A percentile compares a stretch with the other conserved stretches of the same genome.
Evolutionary conservation across 2,113 vertebrate species (phyloP).

Genomic region (Takifugu bimaculatus): DNA sequence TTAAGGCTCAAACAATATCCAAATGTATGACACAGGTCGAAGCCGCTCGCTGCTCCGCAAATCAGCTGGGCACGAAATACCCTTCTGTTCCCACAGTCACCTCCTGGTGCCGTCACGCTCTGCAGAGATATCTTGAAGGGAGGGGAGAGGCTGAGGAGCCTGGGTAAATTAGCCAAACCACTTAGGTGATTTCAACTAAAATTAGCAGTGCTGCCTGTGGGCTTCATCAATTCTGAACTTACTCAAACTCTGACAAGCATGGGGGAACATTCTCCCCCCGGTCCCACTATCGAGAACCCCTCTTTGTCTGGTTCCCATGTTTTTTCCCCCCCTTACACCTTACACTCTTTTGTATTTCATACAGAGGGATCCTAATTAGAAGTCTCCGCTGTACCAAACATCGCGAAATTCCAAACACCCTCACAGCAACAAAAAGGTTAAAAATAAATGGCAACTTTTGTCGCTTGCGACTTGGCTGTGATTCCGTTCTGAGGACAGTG

Average conservation of each 20-base stretch:
- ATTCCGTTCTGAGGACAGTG: slow-evolving; percentile 31
- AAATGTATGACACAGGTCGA: slow-evolving; percentile 62
- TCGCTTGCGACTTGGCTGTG: slow-evolving; percentile 24
- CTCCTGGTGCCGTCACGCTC: slow-evolving; percentile 73
- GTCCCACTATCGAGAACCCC: slow-evolving; percentile 53
- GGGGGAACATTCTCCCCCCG: slow-evolving; percentile 61
- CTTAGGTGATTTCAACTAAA: slow-evolving; percentile 78
- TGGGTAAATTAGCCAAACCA: slow-evolving; percentile 80
- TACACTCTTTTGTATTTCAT: slow-evolving; percentile 33
- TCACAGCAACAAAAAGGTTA: slow-evolving; percentile 30
- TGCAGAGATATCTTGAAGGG: slow-evolving; percentile 65
- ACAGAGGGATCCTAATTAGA: slow-evolving; percentile 48
- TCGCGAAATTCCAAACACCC: background rate
- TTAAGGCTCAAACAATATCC: slow-evolving; percentile 59
- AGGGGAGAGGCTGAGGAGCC: slow-evolving; percentile 65
- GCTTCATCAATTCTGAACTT: slow-evolving; percentile 75
- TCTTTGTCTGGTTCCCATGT: slow-evolving; percentile 38
- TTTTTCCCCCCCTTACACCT: slow-evolving; percentile 17
- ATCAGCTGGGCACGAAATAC: slow-evolving; percentile 78
- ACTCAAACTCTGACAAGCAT: slow-evolving; percentile 75
- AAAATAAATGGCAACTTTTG: slow-evolving; percentile 20
- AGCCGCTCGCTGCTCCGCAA: slow-evolving; percentile 62
- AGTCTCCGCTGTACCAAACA: slow-evolving; percentile 10
- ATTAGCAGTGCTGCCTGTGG: slow-evolving; percentile 74
- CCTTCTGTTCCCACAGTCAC: slow-evolving; percentile 76